Percentiles rank a stretch among this genome's conserved stretches.
Evolutionary conservation across 2,113 vertebrate species (phyloP).

Genomic region (Mellivora capensis): DNA sequence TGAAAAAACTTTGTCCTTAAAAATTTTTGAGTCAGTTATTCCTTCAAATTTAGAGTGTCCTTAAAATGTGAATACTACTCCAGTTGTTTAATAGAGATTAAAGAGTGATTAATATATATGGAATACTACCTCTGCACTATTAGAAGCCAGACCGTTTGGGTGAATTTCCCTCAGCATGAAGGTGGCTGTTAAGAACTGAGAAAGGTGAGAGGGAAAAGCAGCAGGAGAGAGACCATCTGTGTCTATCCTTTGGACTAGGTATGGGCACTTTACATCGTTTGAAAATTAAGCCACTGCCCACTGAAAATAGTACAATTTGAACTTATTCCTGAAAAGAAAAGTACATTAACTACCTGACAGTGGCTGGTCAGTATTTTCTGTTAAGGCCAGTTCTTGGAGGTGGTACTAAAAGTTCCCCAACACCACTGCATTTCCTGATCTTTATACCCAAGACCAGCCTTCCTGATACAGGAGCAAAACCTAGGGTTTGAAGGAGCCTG

Average conservation of each 20-base stretch:
- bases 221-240: background rate
- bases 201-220: background rate
- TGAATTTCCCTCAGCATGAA: background rate
- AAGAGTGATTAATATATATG: background rate
- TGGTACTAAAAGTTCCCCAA: background rate
- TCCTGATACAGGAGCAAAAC: background rate
- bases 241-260: background rate
- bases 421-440: background rate
- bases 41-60: background rate
- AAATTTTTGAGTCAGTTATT: background rate
- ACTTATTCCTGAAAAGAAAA: background rate
- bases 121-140: background rate
- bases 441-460: background rate
- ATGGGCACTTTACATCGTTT: background rate
- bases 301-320: background rate
- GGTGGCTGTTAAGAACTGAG: background rate
- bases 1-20: background rate
- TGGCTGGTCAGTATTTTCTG: background rate
- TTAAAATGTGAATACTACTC: background rate
- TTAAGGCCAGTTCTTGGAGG: background rate
- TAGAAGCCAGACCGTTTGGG: background rate
- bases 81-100: background rate
- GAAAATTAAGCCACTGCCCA: slow-evolving; percentile 6
- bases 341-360: background rate
- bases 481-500: background rate